Evolutionary conservation across 1,140 invertebrate species (phyloP), one percentile per base, ranked within the genome.

Genomic region (Zaprionus gabonicus): DNA sequence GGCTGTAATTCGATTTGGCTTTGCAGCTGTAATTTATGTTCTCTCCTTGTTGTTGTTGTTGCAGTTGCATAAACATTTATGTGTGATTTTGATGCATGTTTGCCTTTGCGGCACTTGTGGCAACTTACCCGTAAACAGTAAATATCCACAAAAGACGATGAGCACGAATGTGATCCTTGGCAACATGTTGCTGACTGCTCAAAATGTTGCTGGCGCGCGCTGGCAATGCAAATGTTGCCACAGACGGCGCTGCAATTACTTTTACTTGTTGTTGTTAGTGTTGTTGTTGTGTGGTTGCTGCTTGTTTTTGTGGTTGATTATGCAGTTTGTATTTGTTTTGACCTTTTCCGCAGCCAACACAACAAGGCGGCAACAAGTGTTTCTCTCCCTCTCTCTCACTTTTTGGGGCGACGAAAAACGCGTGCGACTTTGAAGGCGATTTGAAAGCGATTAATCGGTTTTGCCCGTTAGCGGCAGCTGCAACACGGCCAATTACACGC

Each of bases 121-220:
- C 25, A 60, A 85, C 84, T 78, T 73, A 88, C 84, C 84, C 62
- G 84, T 82, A 69, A 84, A 78, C 73, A 92, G 80, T 70, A 92
- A 79, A 82, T 91, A 92, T 92, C 91, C 91, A 78, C 91, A 92
- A 77, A 92, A 74, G 67, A 92, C 74, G 64, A 92, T 78, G 31
- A 92, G 60, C 74, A 92, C 71, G 56, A 92, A 70, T 51, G 65
- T 81, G 80, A 91, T 88, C 71, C 90, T 91, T 59, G 88, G 88
- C 82, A 91, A 82, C 90, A 91, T 91, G 72, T 78, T 91, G 88
- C 76, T 78, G 31, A 17, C 41, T 9, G n/a, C n/a, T n/a, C 15
- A 69, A 63, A 63, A 70, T 73, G 71, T 69, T 78, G 60, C 20
- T 49, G 46, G 38, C 38, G 28, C 38, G 28, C 7, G 31, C 1